These are phyloP conservation scores for Vulpes vulpes DNA, from an alignment of 2,113 vertebrate species.

Conservation along the genomic window DNA sequence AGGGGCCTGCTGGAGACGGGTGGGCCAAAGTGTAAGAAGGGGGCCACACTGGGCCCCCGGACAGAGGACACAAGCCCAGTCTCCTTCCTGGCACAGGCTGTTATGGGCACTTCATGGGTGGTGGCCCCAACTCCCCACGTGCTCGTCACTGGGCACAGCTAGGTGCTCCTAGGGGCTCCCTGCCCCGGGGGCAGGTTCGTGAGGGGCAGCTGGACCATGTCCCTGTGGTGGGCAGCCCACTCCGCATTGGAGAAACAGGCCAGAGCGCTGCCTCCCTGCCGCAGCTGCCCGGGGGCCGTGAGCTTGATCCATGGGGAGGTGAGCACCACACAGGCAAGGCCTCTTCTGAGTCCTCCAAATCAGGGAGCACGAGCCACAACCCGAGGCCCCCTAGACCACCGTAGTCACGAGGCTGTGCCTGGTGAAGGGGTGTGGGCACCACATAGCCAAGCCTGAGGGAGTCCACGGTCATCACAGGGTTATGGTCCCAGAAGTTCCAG, in stretches of 20 bases:
- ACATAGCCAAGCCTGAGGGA: background rate
- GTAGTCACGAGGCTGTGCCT: background rate
- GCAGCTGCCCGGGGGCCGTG: background rate
- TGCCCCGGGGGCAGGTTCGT: background rate
- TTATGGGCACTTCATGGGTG: background rate
- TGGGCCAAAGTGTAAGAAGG: background rate
- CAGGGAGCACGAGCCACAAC: background rate
- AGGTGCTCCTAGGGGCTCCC: background rate
- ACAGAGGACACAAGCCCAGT: background rate
- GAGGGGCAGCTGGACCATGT: background rate
- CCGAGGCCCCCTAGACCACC: too few relatives aligned
- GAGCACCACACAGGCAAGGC: background rate
- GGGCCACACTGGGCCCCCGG: background rate
- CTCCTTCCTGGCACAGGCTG: background rate
- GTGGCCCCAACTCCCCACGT: background rate
- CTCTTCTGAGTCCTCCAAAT: background rate
- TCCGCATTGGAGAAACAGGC: background rate
- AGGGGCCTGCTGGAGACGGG: background rate
- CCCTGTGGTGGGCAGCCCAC: background rate
- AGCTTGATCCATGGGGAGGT: background rate
- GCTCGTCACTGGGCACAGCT: accelerated
- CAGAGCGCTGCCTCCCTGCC: background rate
- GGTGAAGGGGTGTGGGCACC: background rate
- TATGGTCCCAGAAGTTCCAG: background rate
- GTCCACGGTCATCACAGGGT: background rate